Evolutionary conservation across 2,888 invertebrate species (phyloP), one percentile per base, ranked within the genome.

Genomic region (Parelbella ahira): DNA sequence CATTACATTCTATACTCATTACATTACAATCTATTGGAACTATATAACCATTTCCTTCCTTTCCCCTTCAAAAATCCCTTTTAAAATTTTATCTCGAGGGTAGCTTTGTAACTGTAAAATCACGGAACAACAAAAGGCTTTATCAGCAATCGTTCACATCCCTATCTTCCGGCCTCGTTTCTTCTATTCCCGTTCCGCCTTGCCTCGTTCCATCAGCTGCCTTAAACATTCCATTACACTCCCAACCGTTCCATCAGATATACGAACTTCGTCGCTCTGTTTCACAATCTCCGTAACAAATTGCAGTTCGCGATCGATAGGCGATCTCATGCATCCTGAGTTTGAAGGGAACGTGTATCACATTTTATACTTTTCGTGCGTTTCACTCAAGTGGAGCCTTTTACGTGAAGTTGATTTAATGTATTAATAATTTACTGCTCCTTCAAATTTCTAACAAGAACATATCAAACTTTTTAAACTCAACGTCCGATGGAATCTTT

Each of bases 251-350:
- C 20, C 15, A 32, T 32, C 32, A 32, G 32, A 32, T 32, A 32
- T 12, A 33, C 12, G 23, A 11, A 33, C n/a, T 23, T 8, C 19
- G 15, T 11, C 27, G 27, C 15, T 23, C 19, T 11, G 27, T 30
- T 12, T 15, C 20, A 18, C 23, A 38, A 28, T 38, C 30, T 30
- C 24, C 7, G 18, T 38, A 38, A 38, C 38, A 38, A 38, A 38
- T 38, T 24, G 38, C 38, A 38, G 21, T 30, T 30, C 30, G 9
- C 38, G 29, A 38, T 38, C 38, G 30, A 38, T 38, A 18, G 23
- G 7, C 15, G 30, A 24, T 38, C 29, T 30, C 23, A 12, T 30
- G 10, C 36, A 25, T 36, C 36, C 25, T 36, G 19, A 5, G 18
- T 36, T 25, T 18, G 25, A 25, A 36, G 32, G 15, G 21, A 36